Evolutionary conservation across 2,888 invertebrate genomes (phyloP), one percentile per base, ranked within the genome.

Genomic region (Mythimna impura): DNA sequence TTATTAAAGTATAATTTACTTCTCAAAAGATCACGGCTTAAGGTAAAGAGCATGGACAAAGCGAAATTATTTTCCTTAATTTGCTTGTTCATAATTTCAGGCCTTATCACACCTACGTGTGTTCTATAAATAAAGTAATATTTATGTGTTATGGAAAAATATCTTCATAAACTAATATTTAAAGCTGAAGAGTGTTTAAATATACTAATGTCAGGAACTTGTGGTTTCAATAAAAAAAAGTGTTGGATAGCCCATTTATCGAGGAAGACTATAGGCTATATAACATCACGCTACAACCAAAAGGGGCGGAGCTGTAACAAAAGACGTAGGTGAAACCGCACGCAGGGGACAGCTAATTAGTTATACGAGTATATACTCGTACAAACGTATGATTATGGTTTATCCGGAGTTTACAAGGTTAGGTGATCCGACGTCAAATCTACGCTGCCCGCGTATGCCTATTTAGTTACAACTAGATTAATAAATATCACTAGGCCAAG

Each of bases 1-100:
- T 65, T 66, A 50, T n/a, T 8, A 20, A 10, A 30, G 54, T 54
- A 47, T 52, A n/a, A 52, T 54, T 40, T 47, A 73, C 14, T 60
- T 79, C 34, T 40, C 65, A 73, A 79, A 71, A 65, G 64, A 65
- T 79, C 64, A 76, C 43, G 66, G 25, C 25, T 61, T 50, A 61
- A 73, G 54, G 60, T 62, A 62, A 74, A 80, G 71, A 63, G 34
- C 62, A 69, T 25, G 34, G 69, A 52, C 57, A 58, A n/a, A 43
- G 50, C 50, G 0, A 34, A 61, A 71, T 64, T n/a, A 14, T 34
- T 73, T 65, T 55, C 65, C 54, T 61, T 9, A 65, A 62, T 66
- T 52, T 52, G 50, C 20, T 20, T 14, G 20, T 25, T 25, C 20
- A 61, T 22, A 36, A 61, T 22, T 47, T 70, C 30, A 34, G 17